Base-by-base conservation (phyloP, 2,888 invertebrate species). In the Aquatica leii region DNA sequence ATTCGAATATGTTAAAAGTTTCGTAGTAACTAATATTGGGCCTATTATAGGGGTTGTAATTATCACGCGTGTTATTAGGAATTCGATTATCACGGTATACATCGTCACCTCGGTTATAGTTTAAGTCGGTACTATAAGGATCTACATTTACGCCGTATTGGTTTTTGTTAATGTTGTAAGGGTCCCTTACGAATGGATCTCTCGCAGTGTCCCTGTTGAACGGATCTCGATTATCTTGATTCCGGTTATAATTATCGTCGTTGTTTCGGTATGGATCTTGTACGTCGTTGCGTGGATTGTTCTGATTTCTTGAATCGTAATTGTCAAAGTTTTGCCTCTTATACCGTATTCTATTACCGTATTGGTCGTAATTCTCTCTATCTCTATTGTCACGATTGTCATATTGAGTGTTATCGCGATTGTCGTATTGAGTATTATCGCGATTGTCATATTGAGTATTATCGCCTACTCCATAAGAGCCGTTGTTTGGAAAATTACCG, bases 1-100 rank as follows among this genome's bases (percentile, higher is more conserved):
- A 94, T 69, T 89, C 87, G 75, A 94, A 94, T 50, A 95, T 78
- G 61, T 87, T 84, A 76, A 93, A 94, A 0, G 86, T 81, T 73
- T 92, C 92, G 58, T 80, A 80, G 59, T 73, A 78, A 12, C 76
- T 76, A 12, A 53, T 69, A 62, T 77, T 76, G 1, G 74, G 67
- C 6, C 74, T 61, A 64, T 78, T 74, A 12, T 46, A 59, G 12
- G 58, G 53, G 46, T 54, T 54, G 50, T 15, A 40, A 17, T 21
- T 15, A 21, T 21, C 20, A 24, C 34, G 35, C 6, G 61, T 65
- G 34, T 56, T 34, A 21, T 59, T 64, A 24, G 6, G 6, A 17
- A 67, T 12, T 18, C 63, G 56, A 51, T 71, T 71, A 57, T 46
- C 53, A 50, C 34, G 35, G 11, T 40, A 62, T 9, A 20, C 9